A percentile compares a stretch with the other conserved stretches of the same genome.
Evolutionary conservation across 2,113 vertebrate species (phyloP).

Genomic region (Uria aalge): DNA sequence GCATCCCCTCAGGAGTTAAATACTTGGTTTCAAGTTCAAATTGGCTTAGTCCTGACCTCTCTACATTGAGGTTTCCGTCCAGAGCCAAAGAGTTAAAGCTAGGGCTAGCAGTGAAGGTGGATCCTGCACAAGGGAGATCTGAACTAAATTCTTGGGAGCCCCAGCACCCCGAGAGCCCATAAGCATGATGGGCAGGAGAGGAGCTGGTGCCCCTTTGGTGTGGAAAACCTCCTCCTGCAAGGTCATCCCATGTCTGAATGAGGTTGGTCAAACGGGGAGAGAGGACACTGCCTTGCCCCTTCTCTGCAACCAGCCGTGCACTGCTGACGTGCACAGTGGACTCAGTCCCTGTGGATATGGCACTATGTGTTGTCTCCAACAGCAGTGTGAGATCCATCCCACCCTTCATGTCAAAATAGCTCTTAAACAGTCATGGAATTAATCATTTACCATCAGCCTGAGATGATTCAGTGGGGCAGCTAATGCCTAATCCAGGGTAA

Average conservation of each 20-base stretch:
- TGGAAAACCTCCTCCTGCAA: accelerated
- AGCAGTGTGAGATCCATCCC: neutral
- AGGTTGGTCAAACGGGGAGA: neutral
- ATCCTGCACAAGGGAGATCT: accelerated
- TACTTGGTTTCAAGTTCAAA: conserved; percentile 56
- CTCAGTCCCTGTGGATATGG: neutral
- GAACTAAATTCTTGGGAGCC: neutral
- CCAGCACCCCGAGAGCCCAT: neutral
- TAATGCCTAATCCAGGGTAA: neutral
- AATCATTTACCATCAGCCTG: neutral
- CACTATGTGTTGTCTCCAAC: neutral
- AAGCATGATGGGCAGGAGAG: neutral
- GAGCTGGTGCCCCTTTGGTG: neutral
- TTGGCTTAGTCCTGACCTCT: conserved; percentile 31
- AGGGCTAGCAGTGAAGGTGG: neutral
- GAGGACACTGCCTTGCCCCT: neutral
- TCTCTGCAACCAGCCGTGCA: neutral
- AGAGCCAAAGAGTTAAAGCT: neutral
- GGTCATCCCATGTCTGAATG: neutral
- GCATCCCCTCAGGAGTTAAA: conserved; percentile 16
- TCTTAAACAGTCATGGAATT: neutral
- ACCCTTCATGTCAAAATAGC: neutral
- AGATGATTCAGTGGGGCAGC: neutral
- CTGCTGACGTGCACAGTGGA: neutral
- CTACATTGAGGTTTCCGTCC: neutral